Base-by-base conservation (phyloP, 2,888 invertebrate genomes). In the Meghimatium bilineatum region DNA sequence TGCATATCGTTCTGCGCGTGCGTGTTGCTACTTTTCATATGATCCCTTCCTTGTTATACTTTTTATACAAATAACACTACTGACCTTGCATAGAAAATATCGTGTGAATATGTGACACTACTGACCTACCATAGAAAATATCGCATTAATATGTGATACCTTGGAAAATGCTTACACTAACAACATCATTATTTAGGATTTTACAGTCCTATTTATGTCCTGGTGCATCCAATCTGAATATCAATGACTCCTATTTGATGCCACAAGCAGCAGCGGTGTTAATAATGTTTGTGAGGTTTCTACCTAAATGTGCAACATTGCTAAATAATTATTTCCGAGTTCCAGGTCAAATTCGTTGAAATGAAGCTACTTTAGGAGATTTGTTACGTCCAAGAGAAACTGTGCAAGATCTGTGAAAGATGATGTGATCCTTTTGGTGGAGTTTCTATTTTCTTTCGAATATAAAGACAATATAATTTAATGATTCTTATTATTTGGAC, bases 311-410 rank as follows among this genome's bases (percentile, higher is more conserved):
- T 63, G 60, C 8, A 63, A 63, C 60, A 0, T n/a, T 63, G 3
- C n/a, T 63, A n/a, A 23, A 1, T n/a, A n/a, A n/a, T n/a, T n/a
- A n/a, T 26, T 63, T 63, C n/a, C 12, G 12, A n/a, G 12, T 8
- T 26, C n/a, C 12, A 5, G 60, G n/a, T 63, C 26, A 63, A 6
- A n/a, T 26, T n/a, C n/a, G n/a, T 63, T n/a, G 5, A 63, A n/a
- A n/a, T n/a, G n/a, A 63, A 63, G 60, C 60, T 63, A 63, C n/a
- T 63, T 63, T 63, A n/a, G n/a, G 60, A n/a, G 60, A 63, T 63
- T n/a, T 26, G n/a, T 63, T 23, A 26, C 2, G n/a, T 63, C n/a
- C 26, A n/a, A n/a, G 23, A 3, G 60, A n/a, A n/a, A n/a, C 56
- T 23, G 20, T 56, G 17, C 20, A 20, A 23, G 56, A 56, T 23